Evolutionary conservation across 23 tunicate genomes (phyloP).

Genomic region (Halocynthia roretzi): DNA sequence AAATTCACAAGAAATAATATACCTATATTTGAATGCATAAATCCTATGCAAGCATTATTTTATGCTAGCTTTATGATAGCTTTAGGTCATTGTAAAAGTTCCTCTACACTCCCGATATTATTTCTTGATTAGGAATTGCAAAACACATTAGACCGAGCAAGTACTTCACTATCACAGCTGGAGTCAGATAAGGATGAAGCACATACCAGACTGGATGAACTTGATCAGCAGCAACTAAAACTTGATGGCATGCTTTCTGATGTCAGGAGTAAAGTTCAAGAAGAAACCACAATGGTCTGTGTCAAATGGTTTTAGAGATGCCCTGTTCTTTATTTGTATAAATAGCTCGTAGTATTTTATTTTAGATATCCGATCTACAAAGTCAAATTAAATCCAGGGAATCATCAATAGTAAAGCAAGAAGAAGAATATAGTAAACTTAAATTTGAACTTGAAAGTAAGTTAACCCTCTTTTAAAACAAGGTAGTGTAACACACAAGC

Average conservation of each 20-base stretch:
- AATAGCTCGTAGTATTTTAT: no score
- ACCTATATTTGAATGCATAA: background rate
- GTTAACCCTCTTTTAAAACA: no score
- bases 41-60: background rate
- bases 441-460: conserved; percentile 8
- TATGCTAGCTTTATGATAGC: background rate
- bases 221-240: conserved; percentile 69
- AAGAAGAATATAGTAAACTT: conserved; percentile 12
- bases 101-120: background rate
- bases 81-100: no score
- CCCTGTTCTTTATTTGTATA: no score
- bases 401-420: conserved; percentile 11
- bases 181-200: conserved; percentile 88
- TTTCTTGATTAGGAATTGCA: conserved; percentile 58
- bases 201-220: conserved; percentile 70
- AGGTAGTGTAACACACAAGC: no score
- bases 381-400: conserved; percentile 18
- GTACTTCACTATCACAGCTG: conserved; percentile 65
- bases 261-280: conserved; percentile 64
- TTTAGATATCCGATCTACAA: background rate
- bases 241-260: conserved; percentile 73
- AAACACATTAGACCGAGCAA: conserved; percentile 80
- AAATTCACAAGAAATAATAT: background rate
- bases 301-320: no score
- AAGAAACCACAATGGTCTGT: conserved; percentile 36